Evolutionary conservation across 1,140 invertebrate genomes (phyloP), one percentile per base, ranked within the genome.

Genomic region (Archivesica marissinica): DNA sequence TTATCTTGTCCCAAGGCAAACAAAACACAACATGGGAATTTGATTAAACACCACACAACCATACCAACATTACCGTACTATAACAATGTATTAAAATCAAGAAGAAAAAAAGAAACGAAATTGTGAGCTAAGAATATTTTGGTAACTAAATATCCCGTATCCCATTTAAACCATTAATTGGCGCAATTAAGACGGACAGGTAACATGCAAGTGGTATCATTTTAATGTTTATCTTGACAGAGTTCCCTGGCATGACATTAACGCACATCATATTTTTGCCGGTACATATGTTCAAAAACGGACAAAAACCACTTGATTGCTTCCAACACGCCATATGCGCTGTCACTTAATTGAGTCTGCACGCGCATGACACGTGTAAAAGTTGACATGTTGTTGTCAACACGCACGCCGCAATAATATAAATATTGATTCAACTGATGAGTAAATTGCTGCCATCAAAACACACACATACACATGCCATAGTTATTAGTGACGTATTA

Each of bases 311-410:
- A 30, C 7, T 35, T 17, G 20, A 35, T 64, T 35, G 2, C 59
- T 64, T 35, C 38, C 2, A 33, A 35, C 30, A 33, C 38, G 59
- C 28, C 59, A 64, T 33, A 64, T 35, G 28, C n/a, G 13, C 9
- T 3, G 59, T 64, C 30, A 7, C 23, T 64, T 64, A 64, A 64
- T 64, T 64, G 59, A 64, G 30, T 33, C 15, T 11, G 30, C 59
- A 64, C 59, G 59, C 59, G 59, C 13, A 35, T 64, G 30, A 64
- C 59, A 64, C 59, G 59, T 64, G 59, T 64, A 64, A 64, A 13
- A 25, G 33, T 64, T 64, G 59, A 64, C 59, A 64, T 64, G 59
- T 64, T 64, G 23, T 35, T 64, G 59, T 64, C 59, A 64, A 64
- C 59, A 64, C 59, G 59, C 59, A n/a, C n/a, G 30, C 28, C 15